Conservation (phyloP, 2,888 invertebrate species). For the Ariolimax columbianus region DNA sequence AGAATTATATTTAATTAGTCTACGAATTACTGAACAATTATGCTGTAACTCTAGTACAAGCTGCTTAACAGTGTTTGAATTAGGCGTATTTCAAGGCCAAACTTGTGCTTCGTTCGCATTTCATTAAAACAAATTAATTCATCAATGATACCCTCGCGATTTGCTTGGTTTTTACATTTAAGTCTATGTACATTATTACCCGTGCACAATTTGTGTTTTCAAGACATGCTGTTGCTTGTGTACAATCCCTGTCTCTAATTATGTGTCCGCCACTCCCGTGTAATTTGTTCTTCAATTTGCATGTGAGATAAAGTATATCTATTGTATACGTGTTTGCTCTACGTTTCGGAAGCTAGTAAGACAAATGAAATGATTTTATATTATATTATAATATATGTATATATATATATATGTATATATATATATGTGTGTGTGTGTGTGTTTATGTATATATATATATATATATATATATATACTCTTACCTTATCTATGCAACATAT, state of each 20-base stretch:
- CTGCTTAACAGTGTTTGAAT: too few species aligned
- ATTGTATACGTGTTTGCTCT: neutral
- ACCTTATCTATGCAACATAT: too few species aligned
- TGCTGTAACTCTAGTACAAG: too few species aligned
- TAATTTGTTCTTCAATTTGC: neutral
- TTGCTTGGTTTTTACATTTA: neutral
- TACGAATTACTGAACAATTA: too few species aligned
- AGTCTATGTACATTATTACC: neutral
- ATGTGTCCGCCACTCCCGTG: constrained; percentile 1
- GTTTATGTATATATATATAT: too few species aligned
- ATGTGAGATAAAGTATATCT: neutral
- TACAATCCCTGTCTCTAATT: neutral
- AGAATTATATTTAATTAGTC: too few species aligned
- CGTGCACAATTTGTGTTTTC: neutral
- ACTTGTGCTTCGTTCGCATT: neutral
- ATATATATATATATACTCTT: too few species aligned
- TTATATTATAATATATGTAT: too few species aligned
- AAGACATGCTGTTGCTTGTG: neutral
- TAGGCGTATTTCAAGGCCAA: neutral
- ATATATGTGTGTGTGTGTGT: too few species aligned
- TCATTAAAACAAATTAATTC: neutral
- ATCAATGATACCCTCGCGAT: neutral
- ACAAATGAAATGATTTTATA: too few species aligned
- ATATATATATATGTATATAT: too few species aligned
- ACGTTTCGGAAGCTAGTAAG: too few species aligned